Conservation (phyloP, 2,113 vertebrate genomes). For the Myiozetetes cayanensis region DNA sequence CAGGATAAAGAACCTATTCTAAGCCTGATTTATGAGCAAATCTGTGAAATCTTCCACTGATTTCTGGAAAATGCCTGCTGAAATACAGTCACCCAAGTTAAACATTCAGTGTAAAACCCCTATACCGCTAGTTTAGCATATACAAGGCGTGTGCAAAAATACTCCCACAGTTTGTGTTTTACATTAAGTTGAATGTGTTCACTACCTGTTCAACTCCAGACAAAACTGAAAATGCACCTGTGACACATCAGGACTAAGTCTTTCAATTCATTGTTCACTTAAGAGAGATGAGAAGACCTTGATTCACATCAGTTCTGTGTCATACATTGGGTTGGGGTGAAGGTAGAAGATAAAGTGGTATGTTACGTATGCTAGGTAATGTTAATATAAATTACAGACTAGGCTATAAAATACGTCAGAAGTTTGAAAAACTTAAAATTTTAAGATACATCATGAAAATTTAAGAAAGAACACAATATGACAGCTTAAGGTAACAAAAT, state of each 20-base stretch:
- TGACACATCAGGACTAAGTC: neutral
- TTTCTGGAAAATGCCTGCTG: neutral
- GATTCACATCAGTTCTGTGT: neutral
- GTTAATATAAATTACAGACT: neutral
- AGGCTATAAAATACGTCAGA: neutral
- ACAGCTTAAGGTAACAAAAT: neutral
- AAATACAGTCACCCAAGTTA: neutral
- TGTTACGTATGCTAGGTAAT: neutral
- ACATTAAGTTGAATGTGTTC: neutral
- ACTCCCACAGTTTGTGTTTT: neutral
- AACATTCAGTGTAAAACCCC: fast-evolving
- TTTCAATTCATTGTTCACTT: neutral
- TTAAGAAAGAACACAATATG: neutral
- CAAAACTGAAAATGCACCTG: neutral
- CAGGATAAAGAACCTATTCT: neutral
- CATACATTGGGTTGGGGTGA: neutral
- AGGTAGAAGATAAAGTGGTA: neutral
- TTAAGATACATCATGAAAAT: neutral
- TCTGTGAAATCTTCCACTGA: neutral
- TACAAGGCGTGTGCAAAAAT: neutral
- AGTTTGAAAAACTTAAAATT: neutral
- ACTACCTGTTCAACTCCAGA: neutral
- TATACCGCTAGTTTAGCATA: neutral
- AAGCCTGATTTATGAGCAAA: neutral
- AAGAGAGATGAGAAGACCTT: neutral